phyloP scores from a whole-genome alignment of 2,113 vertebrate genomes.

The Lophius piscatorius region DNA sequence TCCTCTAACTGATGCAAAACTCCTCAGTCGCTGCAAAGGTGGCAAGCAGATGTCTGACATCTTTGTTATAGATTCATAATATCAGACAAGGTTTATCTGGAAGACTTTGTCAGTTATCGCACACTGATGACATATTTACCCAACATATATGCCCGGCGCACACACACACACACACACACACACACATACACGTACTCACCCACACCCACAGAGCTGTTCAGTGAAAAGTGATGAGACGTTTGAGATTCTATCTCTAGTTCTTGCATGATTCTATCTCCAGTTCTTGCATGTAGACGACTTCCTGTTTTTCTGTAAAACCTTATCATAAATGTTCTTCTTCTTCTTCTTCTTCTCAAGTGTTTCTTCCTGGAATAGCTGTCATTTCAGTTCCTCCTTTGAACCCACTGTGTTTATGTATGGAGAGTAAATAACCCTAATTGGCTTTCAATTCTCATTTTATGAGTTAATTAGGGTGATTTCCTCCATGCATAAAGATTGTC shows the following conservation, averaged over 20 bases:
- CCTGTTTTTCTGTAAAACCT: constrained; percentile 40
- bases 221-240: not conserved
- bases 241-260: too few relatives aligned
- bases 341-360: not conserved
- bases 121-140: too few relatives aligned
- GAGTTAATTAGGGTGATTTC: too few relatives aligned
- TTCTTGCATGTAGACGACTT: constrained; percentile 31
- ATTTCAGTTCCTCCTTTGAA: not conserved
- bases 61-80: constrained; percentile 20
- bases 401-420: too few relatives aligned
- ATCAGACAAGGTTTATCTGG: constrained; percentile 33
- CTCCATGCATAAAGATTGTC: too few relatives aligned
- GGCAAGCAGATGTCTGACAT: constrained; percentile 18
- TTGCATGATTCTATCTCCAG: constrained; percentile 49
- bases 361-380: not conserved
- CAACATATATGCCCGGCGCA: too few relatives aligned
- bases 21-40: constrained; percentile 20
- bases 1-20: constrained; percentile 27
- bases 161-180: too few relatives aligned
- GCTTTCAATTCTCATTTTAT: too few relatives aligned
- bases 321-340: not conserved
- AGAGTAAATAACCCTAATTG: too few relatives aligned
- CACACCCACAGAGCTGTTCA: not conserved
- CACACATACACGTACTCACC: too few relatives aligned
- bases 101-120: constrained; percentile 34